Percentiles rank a stretch among this genome's conserved stretches.
Conservation (phyloP, 2,113 vertebrate genomes). For the Eublepharis macularius region DNA sequence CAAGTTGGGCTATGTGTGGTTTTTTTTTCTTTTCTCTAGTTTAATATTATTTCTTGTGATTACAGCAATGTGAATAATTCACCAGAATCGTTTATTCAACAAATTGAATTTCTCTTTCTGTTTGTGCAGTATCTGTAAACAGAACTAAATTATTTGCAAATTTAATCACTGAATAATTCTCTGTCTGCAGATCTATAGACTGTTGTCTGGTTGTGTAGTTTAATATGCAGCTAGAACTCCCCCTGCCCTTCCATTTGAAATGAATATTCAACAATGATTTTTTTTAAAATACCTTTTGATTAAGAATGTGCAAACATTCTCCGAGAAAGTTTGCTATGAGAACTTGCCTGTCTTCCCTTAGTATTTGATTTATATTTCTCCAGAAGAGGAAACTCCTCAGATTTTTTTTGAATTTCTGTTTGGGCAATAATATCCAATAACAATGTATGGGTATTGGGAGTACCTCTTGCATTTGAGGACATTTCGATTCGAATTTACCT, state of each 20-base stretch:
- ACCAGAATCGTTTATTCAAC: conserved; percentile 22
- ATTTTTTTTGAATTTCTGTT: not conserved
- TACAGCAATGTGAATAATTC: conserved; percentile 40
- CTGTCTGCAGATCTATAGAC: conserved; percentile 14
- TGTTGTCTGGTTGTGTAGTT: conserved; percentile 5
- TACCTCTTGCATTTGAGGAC: no score
- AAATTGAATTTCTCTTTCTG: conserved; percentile 23
- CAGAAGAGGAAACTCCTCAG: not conserved
- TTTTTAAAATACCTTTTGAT: not conserved
- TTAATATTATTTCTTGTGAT: conserved; percentile 38
- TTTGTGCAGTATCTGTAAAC: conserved; percentile 22
- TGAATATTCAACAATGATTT: conserved; percentile 6
- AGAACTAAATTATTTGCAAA: conserved; percentile 37
- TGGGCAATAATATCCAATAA: not conserved
- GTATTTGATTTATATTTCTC: not conserved
- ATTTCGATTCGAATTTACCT: no score
- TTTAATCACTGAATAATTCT: conserved; percentile 32
- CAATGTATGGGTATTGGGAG: not conserved
- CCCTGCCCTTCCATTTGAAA: not conserved
- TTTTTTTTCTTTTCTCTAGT: conserved; percentile 1
- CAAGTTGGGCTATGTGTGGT: conserved; percentile 11
- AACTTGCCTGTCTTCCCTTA: not conserved
- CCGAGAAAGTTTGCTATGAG: not conserved
- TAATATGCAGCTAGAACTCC: not conserved
- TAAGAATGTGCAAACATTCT: not conserved